Evolutionary conservation across 1,140 invertebrate species (phyloP).

Genomic region (Trachymyrmex cornetzi): DNA sequence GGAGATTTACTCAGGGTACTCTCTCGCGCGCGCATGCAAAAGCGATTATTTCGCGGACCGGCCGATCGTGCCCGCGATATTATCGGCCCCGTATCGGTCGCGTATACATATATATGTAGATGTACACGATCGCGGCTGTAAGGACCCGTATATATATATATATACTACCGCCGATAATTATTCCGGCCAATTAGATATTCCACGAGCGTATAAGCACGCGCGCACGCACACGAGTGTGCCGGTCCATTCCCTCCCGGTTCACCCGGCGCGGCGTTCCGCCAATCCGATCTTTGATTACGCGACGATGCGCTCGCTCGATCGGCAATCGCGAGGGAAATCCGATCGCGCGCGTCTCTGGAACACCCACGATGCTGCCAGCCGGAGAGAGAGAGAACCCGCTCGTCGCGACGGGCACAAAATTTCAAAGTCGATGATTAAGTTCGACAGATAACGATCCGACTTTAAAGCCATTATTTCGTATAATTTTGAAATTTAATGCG

Average conservation of each 20-base stretch:
- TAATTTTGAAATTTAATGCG: slow-evolving; percentile 6
- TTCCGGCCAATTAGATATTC: slow-evolving; percentile 71
- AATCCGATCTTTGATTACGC: slow-evolving; percentile 61
- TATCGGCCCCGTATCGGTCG: slow-evolving; percentile 36
- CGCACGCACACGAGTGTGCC: slow-evolving; percentile 29
- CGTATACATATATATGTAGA: not conserved
- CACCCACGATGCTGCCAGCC: slow-evolving; percentile 37
- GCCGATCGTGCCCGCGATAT: slow-evolving; percentile 56
- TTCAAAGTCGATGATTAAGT: slow-evolving; percentile 21
- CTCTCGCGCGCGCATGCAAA: slow-evolving; percentile 71
- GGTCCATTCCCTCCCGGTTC: slow-evolving; percentile 6
- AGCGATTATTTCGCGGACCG: slow-evolving; percentile 66
- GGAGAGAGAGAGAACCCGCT: not conserved
- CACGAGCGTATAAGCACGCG: slow-evolving; percentile 42
- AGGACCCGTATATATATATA: not conserved
- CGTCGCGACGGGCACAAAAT: not conserved
- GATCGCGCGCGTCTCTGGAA: slow-evolving; percentile 55
- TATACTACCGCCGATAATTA: slow-evolving; percentile 58
- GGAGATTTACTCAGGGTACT: slow-evolving; percentile 52
- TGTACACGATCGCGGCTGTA: not conserved
- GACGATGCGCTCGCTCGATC: slow-evolving; percentile 45
- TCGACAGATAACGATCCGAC: not conserved
- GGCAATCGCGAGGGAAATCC: slow-evolving; percentile 53
- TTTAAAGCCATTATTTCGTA: not conserved
- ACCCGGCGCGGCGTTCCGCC: slow-evolving; percentile 33